Conservation (phyloP, 2,113 vertebrate genomes). For the Brienomyrus brachyistius region DNA sequence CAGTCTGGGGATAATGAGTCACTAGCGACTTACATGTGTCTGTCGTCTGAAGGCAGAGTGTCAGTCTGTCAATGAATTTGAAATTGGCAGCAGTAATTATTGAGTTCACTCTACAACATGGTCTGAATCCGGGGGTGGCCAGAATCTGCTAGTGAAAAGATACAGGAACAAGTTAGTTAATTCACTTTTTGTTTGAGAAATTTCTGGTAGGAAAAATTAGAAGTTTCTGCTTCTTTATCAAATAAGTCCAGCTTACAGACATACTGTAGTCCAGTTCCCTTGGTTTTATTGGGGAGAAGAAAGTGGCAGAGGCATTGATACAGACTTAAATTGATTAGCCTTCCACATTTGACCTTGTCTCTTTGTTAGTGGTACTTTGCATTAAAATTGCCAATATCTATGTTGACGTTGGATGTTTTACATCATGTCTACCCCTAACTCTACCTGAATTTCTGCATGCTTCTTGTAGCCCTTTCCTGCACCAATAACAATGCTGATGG, state of each 20-base stretch:
- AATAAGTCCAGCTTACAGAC: not conserved
- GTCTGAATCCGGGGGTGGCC: not conserved
- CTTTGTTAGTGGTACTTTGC: not conserved
- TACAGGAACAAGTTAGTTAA: not conserved
- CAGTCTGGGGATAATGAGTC: not conserved
- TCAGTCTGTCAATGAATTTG: not conserved
- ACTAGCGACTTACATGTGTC: not conserved
- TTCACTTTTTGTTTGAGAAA: not conserved
- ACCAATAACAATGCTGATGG: not conserved
- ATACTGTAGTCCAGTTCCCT: not conserved
- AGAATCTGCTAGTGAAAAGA: not conserved
- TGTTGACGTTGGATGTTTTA: not conserved
- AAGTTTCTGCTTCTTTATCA: not conserved
- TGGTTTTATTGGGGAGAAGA: not conserved
- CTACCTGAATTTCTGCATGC: not conserved
- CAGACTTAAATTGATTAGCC: not conserved
- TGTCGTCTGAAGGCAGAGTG: not conserved
- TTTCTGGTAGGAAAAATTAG: not conserved
- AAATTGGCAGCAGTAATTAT: slow-evolving; percentile 6
- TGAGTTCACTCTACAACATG: not conserved
- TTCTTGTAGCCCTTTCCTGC: not conserved
- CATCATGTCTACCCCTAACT: not conserved
- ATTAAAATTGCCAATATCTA: not conserved
- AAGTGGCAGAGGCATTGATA: not conserved
- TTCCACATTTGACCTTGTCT: not conserved